A percentile compares a stretch with the other conserved stretches of the same genome.
These are phyloP conservation scores for Cheilosia pagana DNA, from an alignment of 2,888 invertebrate species.

Conservation along the genomic window DNA sequence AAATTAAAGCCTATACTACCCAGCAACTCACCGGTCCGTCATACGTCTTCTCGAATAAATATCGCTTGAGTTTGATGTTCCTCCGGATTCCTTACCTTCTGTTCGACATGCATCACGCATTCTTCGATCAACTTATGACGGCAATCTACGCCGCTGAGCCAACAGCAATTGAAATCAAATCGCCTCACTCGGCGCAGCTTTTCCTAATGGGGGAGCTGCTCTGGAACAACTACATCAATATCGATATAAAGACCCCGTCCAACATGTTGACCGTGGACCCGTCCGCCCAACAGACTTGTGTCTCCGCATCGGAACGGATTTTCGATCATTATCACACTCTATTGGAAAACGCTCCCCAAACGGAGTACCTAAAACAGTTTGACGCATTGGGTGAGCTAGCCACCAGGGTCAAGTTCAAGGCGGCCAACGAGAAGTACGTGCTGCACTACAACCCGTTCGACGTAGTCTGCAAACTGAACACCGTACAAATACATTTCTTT, in stretches of 20 bases:
- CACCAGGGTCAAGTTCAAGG: constrained; percentile 80
- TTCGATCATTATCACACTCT: constrained; percentile 81
- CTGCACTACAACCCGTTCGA: constrained; percentile 80
- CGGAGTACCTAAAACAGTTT: constrained; percentile 81
- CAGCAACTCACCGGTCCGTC: constrained; percentile 80
- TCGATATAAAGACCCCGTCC: constrained; percentile 79
- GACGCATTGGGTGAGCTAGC: constrained; percentile 75
- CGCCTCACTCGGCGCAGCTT: constrained; percentile 84
- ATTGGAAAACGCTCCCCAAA: constrained; percentile 81
- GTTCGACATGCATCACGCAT: constrained; percentile 78
- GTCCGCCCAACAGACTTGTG: constrained; percentile 76
- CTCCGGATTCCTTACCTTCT: constrained; percentile 79
- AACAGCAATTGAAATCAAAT: constrained; percentile 79
- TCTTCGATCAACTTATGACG: constrained; percentile 76
- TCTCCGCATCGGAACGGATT: constrained; percentile 80
- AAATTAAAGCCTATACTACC: constrained; percentile 39
- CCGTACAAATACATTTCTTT: constrained; percentile 81
- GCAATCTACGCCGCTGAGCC: constrained; percentile 63
- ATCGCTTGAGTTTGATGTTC: constrained; percentile 80
- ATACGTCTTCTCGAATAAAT: constrained; percentile 83
- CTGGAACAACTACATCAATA: constrained; percentile 80
- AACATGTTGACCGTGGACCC: constrained; percentile 82
- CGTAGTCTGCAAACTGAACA: constrained; percentile 80
- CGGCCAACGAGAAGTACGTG: constrained; percentile 81
- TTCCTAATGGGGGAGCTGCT: constrained; percentile 84